Evolutionary conservation across 1,140 invertebrate species (phyloP).

Genomic region (Bombus huntii): DNA sequence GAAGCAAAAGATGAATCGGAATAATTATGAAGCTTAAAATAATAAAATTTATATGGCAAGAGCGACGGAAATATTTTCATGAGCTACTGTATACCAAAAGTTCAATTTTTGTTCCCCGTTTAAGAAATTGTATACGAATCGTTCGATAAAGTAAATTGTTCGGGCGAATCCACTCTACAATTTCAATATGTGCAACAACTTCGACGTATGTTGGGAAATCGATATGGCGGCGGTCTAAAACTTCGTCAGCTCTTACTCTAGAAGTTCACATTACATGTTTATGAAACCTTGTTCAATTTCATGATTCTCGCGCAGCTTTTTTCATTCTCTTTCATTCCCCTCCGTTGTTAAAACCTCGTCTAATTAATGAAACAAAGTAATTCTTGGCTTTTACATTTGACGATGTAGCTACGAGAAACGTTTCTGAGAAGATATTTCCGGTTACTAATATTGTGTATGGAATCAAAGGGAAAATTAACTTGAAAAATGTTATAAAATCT

Average conservation of each 20-base stretch:
- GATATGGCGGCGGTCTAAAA: neutral
- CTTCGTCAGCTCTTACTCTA: neutral
- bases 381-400: neutral
- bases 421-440: neutral
- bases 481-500: no score
- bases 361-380: neutral
- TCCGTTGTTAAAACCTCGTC: neutral
- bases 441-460: neutral
- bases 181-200: neutral
- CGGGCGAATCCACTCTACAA: neutral
- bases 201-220: neutral
- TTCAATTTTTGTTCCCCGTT: neutral
- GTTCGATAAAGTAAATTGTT: conserved; percentile 8
- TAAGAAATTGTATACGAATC: neutral
- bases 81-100: no score
- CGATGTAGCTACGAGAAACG: neutral
- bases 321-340: no score
- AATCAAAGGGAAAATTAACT: neutral
- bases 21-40: no score
- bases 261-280: neutral
- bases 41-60: no score
- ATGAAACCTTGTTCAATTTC: neutral
- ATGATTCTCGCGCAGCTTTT: neutral
- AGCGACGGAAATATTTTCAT: no score
- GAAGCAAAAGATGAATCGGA: no score